phyloP scores from a whole-genome alignment of 2,113 vertebrate genomes.

The Pterocles orientalis region DNA sequence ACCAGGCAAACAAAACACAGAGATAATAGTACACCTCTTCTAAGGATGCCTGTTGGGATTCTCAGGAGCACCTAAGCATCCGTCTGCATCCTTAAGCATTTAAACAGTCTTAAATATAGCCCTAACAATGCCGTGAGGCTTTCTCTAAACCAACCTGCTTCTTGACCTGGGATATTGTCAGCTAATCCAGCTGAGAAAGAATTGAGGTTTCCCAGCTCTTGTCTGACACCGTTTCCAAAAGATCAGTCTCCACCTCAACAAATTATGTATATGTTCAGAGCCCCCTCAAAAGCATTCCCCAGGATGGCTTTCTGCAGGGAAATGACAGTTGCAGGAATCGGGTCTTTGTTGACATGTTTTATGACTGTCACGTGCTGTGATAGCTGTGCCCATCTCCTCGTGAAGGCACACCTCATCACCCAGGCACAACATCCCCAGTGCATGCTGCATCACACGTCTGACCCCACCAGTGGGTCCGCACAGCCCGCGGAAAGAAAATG shows the following conservation, averaged over 20 bases:
- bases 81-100: neutral
- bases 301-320: fast-evolving
- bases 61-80: neutral
- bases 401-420: neutral
- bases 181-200: neutral
- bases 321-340: fast-evolving
- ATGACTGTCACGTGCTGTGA: neutral
- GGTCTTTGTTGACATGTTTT: neutral
- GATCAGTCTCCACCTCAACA: neutral
- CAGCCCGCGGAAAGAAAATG: fast-evolving
- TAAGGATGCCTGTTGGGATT: neutral
- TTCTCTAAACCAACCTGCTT: neutral
- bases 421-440: neutral
- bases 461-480: neutral
- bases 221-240: neutral
- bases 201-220: neutral
- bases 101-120: neutral
- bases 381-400: neutral
- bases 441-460: neutral
- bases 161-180: neutral
- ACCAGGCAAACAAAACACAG: neutral
- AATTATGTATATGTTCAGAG: fast-evolving
- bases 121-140: neutral
- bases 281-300: neutral
- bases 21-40: neutral